Evolutionary conservation across 2,113 vertebrate genomes (phyloP), one percentile per base, ranked within the genome.

Genomic region (Jaculus jaculus): DNA sequence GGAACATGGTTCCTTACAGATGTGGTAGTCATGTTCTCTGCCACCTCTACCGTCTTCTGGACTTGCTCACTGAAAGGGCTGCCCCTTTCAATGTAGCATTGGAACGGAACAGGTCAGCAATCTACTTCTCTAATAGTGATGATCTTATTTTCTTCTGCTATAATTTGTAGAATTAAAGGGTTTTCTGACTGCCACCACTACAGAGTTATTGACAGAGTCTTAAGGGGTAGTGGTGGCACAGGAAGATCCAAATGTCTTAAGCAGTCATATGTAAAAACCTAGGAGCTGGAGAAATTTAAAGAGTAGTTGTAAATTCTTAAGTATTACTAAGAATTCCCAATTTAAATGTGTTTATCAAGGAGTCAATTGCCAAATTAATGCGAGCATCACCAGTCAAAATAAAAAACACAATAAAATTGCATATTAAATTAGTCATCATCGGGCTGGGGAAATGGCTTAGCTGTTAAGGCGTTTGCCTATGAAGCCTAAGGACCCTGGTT

Each of bases 301-400:
- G 77, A 63, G 37, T 83, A 37, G 12, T 2, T 74, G 4, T 47
- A 69, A 92, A 87, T 69, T 87, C 17, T 77, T 51, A 94, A 88
- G 66, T 23, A 89, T 63, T 42, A 61, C 12, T 66, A 51, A n/a
- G 37, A 58, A 87, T 66, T 91, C 91, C 58, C 73, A 17, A 88
- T 58, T 37, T 58, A 93, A 90, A 54, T 54, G 54, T 54, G 63
- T 20, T 30, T 30, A 54, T 61, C 65, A 68, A 32, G 61, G 79
- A 77, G 39, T 77, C 54, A 89, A 78, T 77, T 7, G 8, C 23
- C 37, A 30, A 92, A 78, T 51, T 73, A 83, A 90, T 8, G 23
- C 78, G 69, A 65, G 54, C 32, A 87, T 79, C 51, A 71, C 11
- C 34, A 63, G 77, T 83, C 75, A 92, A 89, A 63, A 69, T 85